Conservation (phyloP, 2,797 vertebrate species). For the Botia kubotai region DNA sequence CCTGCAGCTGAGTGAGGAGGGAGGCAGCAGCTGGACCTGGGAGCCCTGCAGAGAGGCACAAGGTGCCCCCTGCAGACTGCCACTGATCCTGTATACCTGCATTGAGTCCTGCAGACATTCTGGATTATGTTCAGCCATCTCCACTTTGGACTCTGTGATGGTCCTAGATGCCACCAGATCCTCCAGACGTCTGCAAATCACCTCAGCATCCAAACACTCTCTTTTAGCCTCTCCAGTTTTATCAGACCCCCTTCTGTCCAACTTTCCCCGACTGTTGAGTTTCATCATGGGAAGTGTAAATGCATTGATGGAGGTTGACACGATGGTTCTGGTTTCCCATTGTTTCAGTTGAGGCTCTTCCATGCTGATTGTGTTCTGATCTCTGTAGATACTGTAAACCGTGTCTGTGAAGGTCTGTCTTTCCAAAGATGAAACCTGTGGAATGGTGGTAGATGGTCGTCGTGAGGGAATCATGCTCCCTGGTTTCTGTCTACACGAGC, state of each 20-base stretch:
- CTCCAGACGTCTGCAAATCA: constrained; percentile 46
- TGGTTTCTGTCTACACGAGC: constrained; percentile 58
- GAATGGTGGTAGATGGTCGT: constrained; percentile 62
- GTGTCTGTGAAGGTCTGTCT: constrained; percentile 75
- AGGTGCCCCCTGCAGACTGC: constrained; percentile 57
- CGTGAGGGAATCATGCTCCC: constrained; percentile 56
- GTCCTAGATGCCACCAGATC: constrained; percentile 52
- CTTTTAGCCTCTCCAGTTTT: constrained; percentile 51
- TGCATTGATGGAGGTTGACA: constrained; percentile 80
- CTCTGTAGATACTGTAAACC: constrained; percentile 84
- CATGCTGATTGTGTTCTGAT: constrained; percentile 62
- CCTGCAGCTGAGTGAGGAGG: constrained; percentile 61
- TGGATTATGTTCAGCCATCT: constrained; percentile 42
- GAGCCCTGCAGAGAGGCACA: constrained; percentile 53
- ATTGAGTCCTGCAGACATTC: constrained; percentile 53
- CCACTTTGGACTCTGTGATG: constrained; percentile 57
- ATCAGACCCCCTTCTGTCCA: constrained; percentile 65
- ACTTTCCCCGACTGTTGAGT: constrained; percentile 63
- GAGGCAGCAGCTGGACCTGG: constrained; percentile 62
- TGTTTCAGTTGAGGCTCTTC: constrained; percentile 39
- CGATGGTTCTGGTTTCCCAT: constrained; percentile 72
- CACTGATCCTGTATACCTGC: constrained; percentile 63
- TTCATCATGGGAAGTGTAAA: constrained; percentile 81
- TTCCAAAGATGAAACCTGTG: constrained; percentile 53
- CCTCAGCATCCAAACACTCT: constrained; percentile 62